Evolutionary conservation across 2,797 vertebrate genomes (phyloP).

Genomic region (Characodon lateralis): DNA sequence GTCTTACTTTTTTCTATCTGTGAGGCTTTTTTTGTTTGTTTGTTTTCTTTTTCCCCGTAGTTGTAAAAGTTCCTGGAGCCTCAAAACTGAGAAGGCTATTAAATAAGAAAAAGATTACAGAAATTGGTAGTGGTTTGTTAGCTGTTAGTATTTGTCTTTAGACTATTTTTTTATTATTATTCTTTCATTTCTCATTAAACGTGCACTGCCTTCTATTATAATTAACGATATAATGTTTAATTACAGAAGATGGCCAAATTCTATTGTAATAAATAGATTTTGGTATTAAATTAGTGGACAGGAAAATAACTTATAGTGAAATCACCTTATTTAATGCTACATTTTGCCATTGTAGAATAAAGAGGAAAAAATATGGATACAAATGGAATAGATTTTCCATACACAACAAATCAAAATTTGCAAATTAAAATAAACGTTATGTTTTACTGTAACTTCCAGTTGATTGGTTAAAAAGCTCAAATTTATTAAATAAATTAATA

Average conservation of each 20-base stretch:
- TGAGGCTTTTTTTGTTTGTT: background rate
- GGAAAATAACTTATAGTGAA: background rate
- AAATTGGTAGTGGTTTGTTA: background rate
- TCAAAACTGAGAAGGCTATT: conserved; percentile 7
- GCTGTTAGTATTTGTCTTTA: background rate
- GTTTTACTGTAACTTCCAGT: background rate
- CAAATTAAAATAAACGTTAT: background rate
- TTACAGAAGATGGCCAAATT: background rate
- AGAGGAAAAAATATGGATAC: background rate
- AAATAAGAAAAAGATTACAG: background rate
- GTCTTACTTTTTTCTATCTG: conserved; percentile 22
- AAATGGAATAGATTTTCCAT: background rate
- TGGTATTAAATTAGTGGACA: background rate
- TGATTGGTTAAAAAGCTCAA: background rate
- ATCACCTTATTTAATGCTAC: background rate
- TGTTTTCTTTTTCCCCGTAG: conserved; percentile 6
- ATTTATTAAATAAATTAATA: background rate
- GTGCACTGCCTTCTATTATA: background rate
- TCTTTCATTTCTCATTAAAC: background rate
- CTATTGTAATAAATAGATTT: background rate
- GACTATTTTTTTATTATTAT: background rate
- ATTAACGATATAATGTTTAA: background rate
- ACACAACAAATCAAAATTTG: background rate
- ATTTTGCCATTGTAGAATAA: too few relatives aligned
- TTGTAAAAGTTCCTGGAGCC: conserved; percentile 23